Base-by-base conservation (phyloP, 1,140 invertebrate genomes). In the Samia ricini region DNA sequence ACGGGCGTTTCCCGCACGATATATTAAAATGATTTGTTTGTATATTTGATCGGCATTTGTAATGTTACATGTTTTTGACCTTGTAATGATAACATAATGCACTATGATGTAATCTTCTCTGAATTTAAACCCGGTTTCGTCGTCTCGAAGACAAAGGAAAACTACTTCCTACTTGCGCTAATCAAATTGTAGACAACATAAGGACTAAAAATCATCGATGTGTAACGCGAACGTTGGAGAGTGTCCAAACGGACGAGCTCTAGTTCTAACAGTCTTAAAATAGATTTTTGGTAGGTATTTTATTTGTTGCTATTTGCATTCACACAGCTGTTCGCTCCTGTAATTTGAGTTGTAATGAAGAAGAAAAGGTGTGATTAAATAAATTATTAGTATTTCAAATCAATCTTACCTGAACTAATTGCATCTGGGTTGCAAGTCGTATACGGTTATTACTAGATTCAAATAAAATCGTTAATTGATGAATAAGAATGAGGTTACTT, bases 211-310 rank as follows among this genome's bases (percentile, higher is more conserved):
- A 60, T n/a, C 63, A 57, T 63, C 58, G 57, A 63, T 68, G 62
- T 63, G 56, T 66, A 64, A 68, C 48, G 58, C 68, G 68, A 70
- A 70, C 63, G 67, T 85, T 88, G 85, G 83, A 83, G 62, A 76
- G 69, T 77, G 73, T 84, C 85, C 85, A 88, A 87, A 76, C 68
- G 64, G 68, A 74, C 72, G 69, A 76, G 73, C 66, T 78, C 74
- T 79, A 76, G 74, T 81, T 79, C 77, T 85, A 79, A 75, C 76
- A 73, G 56, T 76, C 74, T 76, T 71, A 75, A 86, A 85, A 86
- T 86, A 86, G 78, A 66, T 42, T 63, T 49, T 56, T 42, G 49
- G 68, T 72, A 80, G 74, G 76, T 86, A 82, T 85, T 82, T 83
- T 79, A 84, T 79, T 72, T 62, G 70, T 74, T 74, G 73, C 77